Evolutionary conservation across 2,797 vertebrate genomes (phyloP), one percentile per base, ranked within the genome.

Genomic region (Miopithecus talapoin): DNA sequence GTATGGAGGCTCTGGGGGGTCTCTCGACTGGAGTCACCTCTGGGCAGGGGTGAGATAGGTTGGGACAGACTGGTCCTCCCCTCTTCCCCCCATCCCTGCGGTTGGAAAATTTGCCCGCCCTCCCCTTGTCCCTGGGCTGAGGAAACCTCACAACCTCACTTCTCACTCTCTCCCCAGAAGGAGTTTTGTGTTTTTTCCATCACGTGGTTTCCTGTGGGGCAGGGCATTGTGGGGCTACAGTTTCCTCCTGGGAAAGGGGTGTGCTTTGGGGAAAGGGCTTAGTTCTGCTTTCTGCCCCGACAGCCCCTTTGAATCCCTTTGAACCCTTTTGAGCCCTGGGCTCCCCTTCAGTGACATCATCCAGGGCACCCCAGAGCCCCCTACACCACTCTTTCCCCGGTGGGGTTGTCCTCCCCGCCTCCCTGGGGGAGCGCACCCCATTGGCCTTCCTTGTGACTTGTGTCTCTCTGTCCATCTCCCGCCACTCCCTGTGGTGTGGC

Each of bases 61-160:
- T 26, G 4, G 53, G 96, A 90, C 97, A 53, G 97, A 89, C 80
- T 75, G 93, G 83, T 72, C 97, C 99, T 99, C 98, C 98, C 98
- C 99, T 98, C 98, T 75, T 98, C 99, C 99, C 99, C 99, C 99
- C 98, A 99, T 99, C 98, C 99, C 99, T 99, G 99, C 95, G 99
- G 99, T 99, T 98, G 99, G 99, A 99, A 99, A 99, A 98, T 99
- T 19, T 68, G 99, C 99, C 98, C 99, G 48, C 76, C 98, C 95
- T 97, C 98, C 98, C 98, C 99, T 98, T 98, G 99, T 99, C 99
- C 99, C 98, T 97, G 98, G 99, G 98, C 99, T 99, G 99, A 99
- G 98, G 98, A 98, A 98, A 98, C 98, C 98, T 99, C 99, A 99
- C 99, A 98, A 98, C 98, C 98, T 99, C 99, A 99, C 99, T 98